Conservation (phyloP, 2,888 invertebrate genomes). For the Taenaris catops region DNA sequence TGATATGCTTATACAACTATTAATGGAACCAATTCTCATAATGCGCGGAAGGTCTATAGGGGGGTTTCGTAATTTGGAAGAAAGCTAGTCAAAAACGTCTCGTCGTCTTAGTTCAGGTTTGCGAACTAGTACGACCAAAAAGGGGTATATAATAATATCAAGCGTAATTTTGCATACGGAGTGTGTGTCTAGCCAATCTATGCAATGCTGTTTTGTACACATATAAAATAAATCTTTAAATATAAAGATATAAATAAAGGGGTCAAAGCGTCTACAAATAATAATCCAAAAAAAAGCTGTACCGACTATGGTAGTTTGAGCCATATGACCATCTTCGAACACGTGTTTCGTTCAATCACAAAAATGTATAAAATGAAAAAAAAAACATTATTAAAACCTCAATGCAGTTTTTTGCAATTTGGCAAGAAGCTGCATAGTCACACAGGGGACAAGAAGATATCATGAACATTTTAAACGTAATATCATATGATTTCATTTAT, state of each 20-base stretch:
- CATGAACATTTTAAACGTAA: no score
- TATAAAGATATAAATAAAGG: constrained; percentile 45
- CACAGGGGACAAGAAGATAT: constrained; percentile 12
- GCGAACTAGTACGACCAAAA: constrained; percentile 56
- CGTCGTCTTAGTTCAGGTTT: constrained; percentile 37
- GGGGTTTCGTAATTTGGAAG: constrained; percentile 50
- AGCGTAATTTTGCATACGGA: constrained; percentile 56
- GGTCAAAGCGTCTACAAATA: constrained; percentile 63
- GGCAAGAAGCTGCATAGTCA: constrained; percentile 13
- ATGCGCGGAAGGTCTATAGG: constrained; percentile 71
- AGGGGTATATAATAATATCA: constrained; percentile 37
- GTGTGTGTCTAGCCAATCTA: constrained; percentile 55
- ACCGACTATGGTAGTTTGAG: constrained; percentile 35
- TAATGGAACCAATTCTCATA: constrained; percentile 50
- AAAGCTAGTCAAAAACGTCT: constrained; percentile 45
- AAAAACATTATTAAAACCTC: constrained; percentile 4
- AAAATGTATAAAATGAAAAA: constrained; percentile 17
- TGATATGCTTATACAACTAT: constrained; percentile 31
- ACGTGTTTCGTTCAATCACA: constrained; percentile 23
- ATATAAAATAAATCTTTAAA: constrained; percentile 46
- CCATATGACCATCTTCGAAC: constrained; percentile 28
- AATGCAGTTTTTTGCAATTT: constrained; percentile 8
- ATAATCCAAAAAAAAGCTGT: constrained; percentile 58
- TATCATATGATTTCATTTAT: no score
- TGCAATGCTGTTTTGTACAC: constrained; percentile 65